phyloP scores from a whole-genome alignment of 2,113 vertebrate species.

The Lucifuga dentata region DNA sequence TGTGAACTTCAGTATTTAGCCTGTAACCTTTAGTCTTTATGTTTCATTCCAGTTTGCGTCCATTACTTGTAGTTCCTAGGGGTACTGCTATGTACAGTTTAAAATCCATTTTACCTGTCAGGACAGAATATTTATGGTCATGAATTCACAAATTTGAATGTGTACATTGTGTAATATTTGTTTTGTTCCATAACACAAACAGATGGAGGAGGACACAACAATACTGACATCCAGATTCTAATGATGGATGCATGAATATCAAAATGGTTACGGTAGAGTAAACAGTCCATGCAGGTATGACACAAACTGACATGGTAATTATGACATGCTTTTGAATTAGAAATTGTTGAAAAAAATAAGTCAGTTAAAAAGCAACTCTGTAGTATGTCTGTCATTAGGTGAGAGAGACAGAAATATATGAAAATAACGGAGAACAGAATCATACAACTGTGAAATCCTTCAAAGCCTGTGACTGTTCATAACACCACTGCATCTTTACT shows the following conservation, averaged over 20 bases:
- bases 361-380: constrained; percentile 1
- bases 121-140: constrained; percentile 54
- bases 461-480: constrained; percentile 7
- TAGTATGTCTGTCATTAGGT: constrained; percentile 2
- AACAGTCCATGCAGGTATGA: constrained; percentile 76
- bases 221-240: constrained; percentile 61
- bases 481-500: constrained; percentile 26
- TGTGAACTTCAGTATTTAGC: constrained; percentile 39
- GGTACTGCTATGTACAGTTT: constrained; percentile 78
- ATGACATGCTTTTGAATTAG: constrained; percentile 40
- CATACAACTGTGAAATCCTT: constrained; percentile 57
- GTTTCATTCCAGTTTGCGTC: constrained; percentile 56
- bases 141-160: constrained; percentile 51
- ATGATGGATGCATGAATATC: constrained; percentile 50
- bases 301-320: constrained; percentile 47
- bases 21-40: constrained; percentile 31
- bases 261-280: constrained; percentile 58
- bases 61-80: constrained; percentile 45
- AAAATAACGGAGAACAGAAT: constrained; percentile 40
- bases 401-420: constrained; percentile 13
- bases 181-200: constrained; percentile 66
- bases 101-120: constrained; percentile 50
- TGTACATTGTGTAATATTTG: constrained; percentile 64
- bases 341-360: constrained; percentile 14
- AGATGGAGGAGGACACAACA: constrained; percentile 65